Evolutionary conservation across 2,797 vertebrate genomes (phyloP), one percentile per base, ranked within the genome.

Genomic region (Melanotaenia nigrans): DNA sequence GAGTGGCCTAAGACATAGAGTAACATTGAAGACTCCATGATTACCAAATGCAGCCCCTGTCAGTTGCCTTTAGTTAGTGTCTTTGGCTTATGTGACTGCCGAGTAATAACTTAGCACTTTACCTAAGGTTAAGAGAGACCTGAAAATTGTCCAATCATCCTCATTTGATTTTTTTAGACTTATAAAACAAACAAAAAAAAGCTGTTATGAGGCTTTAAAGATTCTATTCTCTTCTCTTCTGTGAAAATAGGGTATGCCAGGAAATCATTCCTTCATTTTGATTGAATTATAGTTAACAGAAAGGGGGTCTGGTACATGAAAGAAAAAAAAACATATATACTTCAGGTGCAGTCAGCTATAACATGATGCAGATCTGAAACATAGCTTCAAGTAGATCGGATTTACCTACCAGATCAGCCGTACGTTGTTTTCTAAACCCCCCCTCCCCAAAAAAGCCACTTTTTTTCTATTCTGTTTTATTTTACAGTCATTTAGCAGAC

Each of bases 41-140:
- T 91, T 89, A 87, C 76, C 81, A 83, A 87, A 81, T 73, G 79
- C 63, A 83, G 82, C 69, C 79, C 73, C 73, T 73, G 65, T 82
- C 73, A 85, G 54, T 77, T 87, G 84, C 75, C 62, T 84, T 82
- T 82, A 77, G 73, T 85, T 87, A 40, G 24, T 72, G 53, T 79
- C 22, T 81, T 82, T 75, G 77, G 71, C 80, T 85, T 84, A 81
- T 57, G 76, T 85, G 60, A 69, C 72, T 72, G 67, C 67, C 72
- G 74, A 84, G 67, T 78, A 68, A 76, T 74, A 49, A 70, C 78
- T 77, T 40, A 40, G 36, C 36, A 40, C 38, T 40, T 40, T 13
- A 40, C 38, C 38, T 40, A 16, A 60, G 79, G 82, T 84, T 85
- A 51, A 79, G 73, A 78, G 62, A 68, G 75, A 79, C 73, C 83